Evolutionary conservation across 2,113 vertebrate species (phyloP), one percentile per base, ranked within the genome.

Genomic region (Lycaon pictus): DNA sequence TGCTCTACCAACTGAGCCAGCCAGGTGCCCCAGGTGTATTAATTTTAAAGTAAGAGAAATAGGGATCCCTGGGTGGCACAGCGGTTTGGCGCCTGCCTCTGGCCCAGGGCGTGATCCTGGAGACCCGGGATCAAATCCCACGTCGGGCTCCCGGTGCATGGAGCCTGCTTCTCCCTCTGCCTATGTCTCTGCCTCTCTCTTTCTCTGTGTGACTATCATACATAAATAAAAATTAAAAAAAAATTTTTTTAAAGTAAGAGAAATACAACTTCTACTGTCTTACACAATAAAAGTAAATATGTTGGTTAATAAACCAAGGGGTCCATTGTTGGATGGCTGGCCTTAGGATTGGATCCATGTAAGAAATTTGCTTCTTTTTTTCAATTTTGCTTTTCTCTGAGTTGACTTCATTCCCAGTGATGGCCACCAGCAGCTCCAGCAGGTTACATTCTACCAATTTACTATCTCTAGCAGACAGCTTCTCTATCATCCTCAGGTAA

Each of bases 331-430:
- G 25, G 43, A 35, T 29, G 84, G 5, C 35, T 83, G 60, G 87
- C 20, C 29, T 91, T 84, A 83, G 62, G 7, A 79, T 10, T 84
- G 37, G 9, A 65, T 80, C 48, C 84, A 12, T 56, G n/a, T 63
- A 58, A 80, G 37, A 86, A 60, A 65, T 65, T 88, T 83, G 25
- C 58, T 58, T 93, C 58, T 80, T 32, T 94, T 60, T 85, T 91
- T 96, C 62, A 88, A 53, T 88, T 95, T 95, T 93, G 37, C 16
- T 93, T 93, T 95, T 35, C 35, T 95, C 22, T 65, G 48, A 83
- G 22, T 58, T 79, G 69, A 88, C n/a, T 84, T 93, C 16, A 60
- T 84, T 82, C 51, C 32, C 27, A n/a, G 48, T 43, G 27, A 86
- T 25, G 35, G 87, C 23, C 56, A 29, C n/a, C 35, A 79, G 55